Evolutionary conservation across 2,113 vertebrate genomes (phyloP).

Genomic region (Calyptommatus sinebrachiatus): DNA sequence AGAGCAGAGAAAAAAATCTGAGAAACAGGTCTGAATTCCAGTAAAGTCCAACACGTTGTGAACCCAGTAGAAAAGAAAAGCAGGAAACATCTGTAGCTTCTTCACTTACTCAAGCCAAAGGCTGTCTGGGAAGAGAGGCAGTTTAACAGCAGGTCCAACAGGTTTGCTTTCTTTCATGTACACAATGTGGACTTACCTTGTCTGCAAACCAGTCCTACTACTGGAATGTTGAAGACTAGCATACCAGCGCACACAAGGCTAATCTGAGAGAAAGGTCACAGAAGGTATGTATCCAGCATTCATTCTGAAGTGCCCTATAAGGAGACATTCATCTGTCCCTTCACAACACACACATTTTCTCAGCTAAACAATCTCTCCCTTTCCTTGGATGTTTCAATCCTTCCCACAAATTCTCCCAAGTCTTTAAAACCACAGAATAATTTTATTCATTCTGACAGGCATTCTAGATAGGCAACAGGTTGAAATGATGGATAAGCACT

Average conservation of each 20-base stretch:
- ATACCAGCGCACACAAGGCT: conserved; percentile 42
- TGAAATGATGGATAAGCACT: neutral
- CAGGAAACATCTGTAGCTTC: conserved; percentile 45
- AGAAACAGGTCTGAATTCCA: neutral
- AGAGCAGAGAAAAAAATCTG: no score
- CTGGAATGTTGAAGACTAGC: conserved; percentile 52
- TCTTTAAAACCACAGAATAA: neutral
- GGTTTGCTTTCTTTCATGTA: neutral
- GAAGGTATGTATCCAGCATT: conserved; percentile 36
- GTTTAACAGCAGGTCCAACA: conserved; percentile 20
- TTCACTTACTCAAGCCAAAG: conserved; percentile 31
- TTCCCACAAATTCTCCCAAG: neutral
- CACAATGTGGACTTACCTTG: conserved; percentile 9
- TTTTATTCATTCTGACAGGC: neutral
- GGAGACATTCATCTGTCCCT: neutral
- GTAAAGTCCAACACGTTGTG: neutral
- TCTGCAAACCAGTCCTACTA: neutral
- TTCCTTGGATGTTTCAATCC: neutral
- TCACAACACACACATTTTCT: neutral
- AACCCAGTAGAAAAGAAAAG: conserved; percentile 18
- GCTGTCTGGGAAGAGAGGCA: conserved; percentile 9
- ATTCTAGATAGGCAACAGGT: neutral
- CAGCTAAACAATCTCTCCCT: neutral
- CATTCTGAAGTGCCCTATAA: conserved; percentile 35
- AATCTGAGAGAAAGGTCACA: conserved; percentile 48